Base-by-base conservation (phyloP, 2,113 vertebrate genomes). In the Melierax canorus region DNA sequence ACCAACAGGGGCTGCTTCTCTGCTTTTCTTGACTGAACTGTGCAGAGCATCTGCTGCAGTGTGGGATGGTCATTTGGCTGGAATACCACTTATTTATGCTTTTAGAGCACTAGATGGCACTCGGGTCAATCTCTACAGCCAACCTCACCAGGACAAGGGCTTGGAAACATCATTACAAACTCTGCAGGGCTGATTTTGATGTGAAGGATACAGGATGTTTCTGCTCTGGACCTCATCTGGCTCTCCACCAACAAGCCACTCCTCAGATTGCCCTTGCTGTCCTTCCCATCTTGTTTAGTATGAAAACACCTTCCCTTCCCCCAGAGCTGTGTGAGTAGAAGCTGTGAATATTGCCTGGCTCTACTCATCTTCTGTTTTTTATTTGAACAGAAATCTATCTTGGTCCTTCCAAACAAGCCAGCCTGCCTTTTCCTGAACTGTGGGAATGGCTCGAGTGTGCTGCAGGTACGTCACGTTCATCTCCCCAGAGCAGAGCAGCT, bases 61-160 rank as follows among this genome's bases (percentile, higher is more conserved):
- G 26, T 80, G 41, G 9, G 27, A 32, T 36, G 45, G 67, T 66
- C 67, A 16, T 66, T 75, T 60, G 83, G 58, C 23, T 71, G 30
- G 46, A 75, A 66, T 34, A 45, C 19, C 10, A 26, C 36, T 60
- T 66, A 45, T 84, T 84, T 75, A 56, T 71, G 45, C 23, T n/a
- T 79, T 79, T 50, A 79, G 50, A 79, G 88, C 83, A 89, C 68
- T 85, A 90, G 78, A 38, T 88, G 77, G 55, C 83, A 74, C 41
- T 41, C 8, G 2, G 79, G 48, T 60, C 72, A 83, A 7, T 27
- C 29, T 72, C 73, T 66, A 59, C 45, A 71, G 60, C 11, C 6
- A 32, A 12, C 16, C 32, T 62, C 50, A 60, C 30, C 30, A 77
- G 77, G 46, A 45, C 41, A 84, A 77, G 46, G 41, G 12, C 19